These are phyloP conservation scores for Hipparchia sbordonii DNA, from an alignment of 2,888 invertebrate genomes.

Conservation along the genomic window DNA sequence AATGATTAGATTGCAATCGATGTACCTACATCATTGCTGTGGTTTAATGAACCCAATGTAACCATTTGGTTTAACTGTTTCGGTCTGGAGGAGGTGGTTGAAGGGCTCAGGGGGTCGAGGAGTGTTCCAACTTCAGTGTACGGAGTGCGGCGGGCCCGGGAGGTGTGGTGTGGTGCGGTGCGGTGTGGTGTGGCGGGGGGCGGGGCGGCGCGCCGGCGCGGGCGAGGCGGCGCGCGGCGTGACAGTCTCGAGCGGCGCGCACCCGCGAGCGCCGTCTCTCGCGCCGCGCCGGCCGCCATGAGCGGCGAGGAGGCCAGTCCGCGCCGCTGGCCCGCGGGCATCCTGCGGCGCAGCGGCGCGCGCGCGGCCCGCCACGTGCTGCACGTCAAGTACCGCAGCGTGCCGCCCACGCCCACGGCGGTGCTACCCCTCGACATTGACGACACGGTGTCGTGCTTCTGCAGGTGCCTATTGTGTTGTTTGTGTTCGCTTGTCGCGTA, in stretches of 20 bases:
- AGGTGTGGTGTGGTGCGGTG: neutral
- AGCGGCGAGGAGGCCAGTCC: conserved; percentile 50
- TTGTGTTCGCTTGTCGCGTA: conserved; percentile 14
- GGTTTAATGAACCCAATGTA: no score
- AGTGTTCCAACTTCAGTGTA: no score
- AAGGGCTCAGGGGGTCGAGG: no score
- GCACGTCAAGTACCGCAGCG: conserved; percentile 72
- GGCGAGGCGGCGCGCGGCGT: conserved; percentile 41
- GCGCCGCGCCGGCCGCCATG: conserved; percentile 46
- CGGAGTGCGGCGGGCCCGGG: no score
- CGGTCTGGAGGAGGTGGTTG: no score
- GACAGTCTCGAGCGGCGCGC: conserved; percentile 42
- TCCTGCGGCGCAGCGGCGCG: conserved; percentile 67
- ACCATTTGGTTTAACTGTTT: no score
- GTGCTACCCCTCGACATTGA: conserved; percentile 83
- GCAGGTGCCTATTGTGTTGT: neutral
- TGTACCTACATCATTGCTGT: no score
- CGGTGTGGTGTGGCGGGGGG: conserved; percentile 29
- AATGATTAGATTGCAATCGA: no score
- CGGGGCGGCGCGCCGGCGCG: conserved; percentile 51
- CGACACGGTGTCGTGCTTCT: conserved; percentile 76
- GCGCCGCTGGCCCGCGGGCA: conserved; percentile 66
- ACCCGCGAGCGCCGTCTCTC: conserved; percentile 40
- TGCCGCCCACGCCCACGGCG: conserved; percentile 47
- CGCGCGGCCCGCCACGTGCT: conserved; percentile 65